Conservation (phyloP, 92 coral and sea anemone genomes). For the Epizoanthus illoricatus region DNA sequence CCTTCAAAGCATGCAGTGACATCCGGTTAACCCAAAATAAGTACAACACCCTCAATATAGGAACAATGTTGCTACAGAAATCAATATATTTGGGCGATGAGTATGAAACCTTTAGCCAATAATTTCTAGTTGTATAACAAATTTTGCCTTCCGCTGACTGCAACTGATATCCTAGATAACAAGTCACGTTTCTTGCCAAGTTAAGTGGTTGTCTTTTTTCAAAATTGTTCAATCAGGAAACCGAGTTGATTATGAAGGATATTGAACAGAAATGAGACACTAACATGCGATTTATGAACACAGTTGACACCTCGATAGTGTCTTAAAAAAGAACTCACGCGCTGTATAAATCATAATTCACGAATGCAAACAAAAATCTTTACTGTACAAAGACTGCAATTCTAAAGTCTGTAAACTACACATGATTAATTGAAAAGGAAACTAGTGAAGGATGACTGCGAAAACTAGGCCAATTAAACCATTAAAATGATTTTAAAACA, state of each 20-base stretch:
- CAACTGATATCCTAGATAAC: conserved; percentile 9
- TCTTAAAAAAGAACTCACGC: not conserved
- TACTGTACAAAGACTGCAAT: conserved; percentile 24
- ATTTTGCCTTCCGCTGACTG: conserved; percentile 11
- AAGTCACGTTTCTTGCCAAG: conserved; percentile 25
- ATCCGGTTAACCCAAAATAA: no score
- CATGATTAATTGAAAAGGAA: conserved; percentile 15
- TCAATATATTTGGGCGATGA: no score
- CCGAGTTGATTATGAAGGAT: not conserved
- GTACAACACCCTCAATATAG: no score
- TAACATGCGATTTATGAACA: conserved; percentile 10
- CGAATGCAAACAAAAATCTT: conserved; percentile 30
- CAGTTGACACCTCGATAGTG: conserved; percentile 15
- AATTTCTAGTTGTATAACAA: conserved; percentile 1
- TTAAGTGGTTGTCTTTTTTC: conserved; percentile 2
- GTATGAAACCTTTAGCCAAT: no score
- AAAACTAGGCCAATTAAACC: not conserved
- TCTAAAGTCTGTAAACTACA: conserved; percentile 25
- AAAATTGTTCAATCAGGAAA: conserved; percentile 11
- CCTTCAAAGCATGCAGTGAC: no score
- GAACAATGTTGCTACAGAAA: no score
- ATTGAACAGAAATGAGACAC: conserved; percentile 13
- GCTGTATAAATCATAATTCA: conserved; percentile 4
- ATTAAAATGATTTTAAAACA: not conserved
- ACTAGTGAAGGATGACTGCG: conserved; percentile 12